Base-by-base conservation (phyloP, 2,113 vertebrate species). In the Microcebus tavaratra region DNA sequence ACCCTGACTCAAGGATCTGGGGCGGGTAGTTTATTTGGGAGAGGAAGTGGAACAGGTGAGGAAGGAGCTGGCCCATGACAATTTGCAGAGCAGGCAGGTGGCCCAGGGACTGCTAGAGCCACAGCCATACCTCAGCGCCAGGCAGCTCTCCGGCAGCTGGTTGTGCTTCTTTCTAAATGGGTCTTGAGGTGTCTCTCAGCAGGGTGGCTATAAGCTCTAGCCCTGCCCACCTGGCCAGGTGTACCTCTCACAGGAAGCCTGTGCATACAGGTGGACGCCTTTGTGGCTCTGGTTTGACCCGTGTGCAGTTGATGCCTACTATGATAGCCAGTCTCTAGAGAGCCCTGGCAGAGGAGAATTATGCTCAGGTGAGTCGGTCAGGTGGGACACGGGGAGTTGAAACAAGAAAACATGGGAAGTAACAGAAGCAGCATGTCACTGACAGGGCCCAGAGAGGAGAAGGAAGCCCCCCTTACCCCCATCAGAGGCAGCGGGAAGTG, bases 381-480 rank as follows among this genome's bases (percentile, higher is more conserved):
- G 6, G 31, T 29, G 83, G 87, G 34, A 27, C 13, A 0, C 2
- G 20, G 20, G 27, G 6, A 48, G 76, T 15, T 20, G 50, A 25
- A 1, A 31, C 13, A 72, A 61, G 5, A 31, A 8, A 70, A 63
- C 65, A 81, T 25, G 15, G 4, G 3, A 70, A 61, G 39, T 12
- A 18, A 86, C 9, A 67, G 36, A 50, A 34, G 18, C 20, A 15
- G 10, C 23, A 2, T 55, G 31, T 39, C 29, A 27, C 65, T 34
- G 13, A 18, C 25, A 73, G 53, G 80, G 4, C n/a, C n/a, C 29
- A 59, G 6, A 86, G 48, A 55, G 29, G 11, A 84, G 29, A 67
- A 0, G 11, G 76, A 34, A 34, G 75, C 1, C 53, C 53, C 53
- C 17, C 53, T 55, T 17, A 11, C 5, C 0, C 48, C 10, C 0